Evolutionary conservation across 2,113 vertebrate genomes (phyloP), one percentile per base, ranked within the genome.

Genomic region (Eidolon helvum): DNA sequence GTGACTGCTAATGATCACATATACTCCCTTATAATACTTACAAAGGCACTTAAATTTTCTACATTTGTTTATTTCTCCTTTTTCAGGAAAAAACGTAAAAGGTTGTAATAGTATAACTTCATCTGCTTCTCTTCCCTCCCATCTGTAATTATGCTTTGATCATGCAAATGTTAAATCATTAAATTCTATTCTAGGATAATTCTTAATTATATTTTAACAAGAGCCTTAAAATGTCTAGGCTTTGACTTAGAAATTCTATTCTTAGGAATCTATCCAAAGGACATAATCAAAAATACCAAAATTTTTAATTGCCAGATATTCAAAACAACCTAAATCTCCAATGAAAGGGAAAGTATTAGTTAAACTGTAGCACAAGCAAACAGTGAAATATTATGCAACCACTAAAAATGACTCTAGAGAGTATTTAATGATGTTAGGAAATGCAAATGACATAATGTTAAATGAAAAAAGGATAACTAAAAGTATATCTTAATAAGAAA

Each of bases 211-310:
- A 2, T 91, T 92, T 85, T 97, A 71, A 68, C 4, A 40, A 72
- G 50, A 95, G 4, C 33, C 18, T 65, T 93, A 50, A 91, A 61
- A 65, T 55, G 38, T 53, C 11, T 74, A 53, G 22, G 8, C 38
- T 92, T 94, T 97, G 18, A 65, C 53, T 87, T 85, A 94, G 63
- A 85, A 86, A 63, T 72, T 89, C 45, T 78, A n/a, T 19, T 84
- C 28, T 92, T 75, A 91, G 69, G 55, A 75, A 45, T 94, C 30
- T 94, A 7, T 90, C 69, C 69, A 48, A 80, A 91, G 66, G 40
- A 55, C 28, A 45, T 86, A 66, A 57, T 57, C 1, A 82, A 90
- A 85, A 94, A 30, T 65, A 87, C 1, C 7, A 53, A 48, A 61
- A 74, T 40, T 78, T 94, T 84, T 11, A 92, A 19, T 77, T 88